A percentile compares a stretch with the other conserved stretches of the same genome.
Evolutionary conservation across 2,888 invertebrate species (phyloP).

Genomic region (Dastarcus helophoroides): DNA sequence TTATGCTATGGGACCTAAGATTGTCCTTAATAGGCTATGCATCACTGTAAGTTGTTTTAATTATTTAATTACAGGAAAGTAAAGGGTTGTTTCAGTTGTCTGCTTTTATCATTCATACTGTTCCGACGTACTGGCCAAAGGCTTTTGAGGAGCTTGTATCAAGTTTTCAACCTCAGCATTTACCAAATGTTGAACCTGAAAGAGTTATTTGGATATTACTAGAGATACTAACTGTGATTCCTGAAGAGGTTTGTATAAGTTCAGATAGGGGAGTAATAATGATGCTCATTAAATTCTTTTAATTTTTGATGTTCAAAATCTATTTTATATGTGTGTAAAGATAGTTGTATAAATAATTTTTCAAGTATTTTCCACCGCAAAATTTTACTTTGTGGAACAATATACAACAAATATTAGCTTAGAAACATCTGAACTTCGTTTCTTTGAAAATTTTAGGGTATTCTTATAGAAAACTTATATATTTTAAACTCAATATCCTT

Average conservation of each 20-base stretch:
- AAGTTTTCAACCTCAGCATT: slow-evolving; percentile 39
- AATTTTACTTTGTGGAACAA: too few relatives aligned
- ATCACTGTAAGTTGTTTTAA: slow-evolving; percentile 58
- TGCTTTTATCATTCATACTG: slow-evolving; percentile 64
- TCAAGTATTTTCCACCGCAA: slow-evolving; percentile 1
- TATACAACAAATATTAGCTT: too few relatives aligned
- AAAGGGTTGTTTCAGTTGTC: slow-evolving; percentile 75
- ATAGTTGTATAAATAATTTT: neutral
- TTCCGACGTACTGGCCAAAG: slow-evolving; percentile 45
- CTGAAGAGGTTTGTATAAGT: slow-evolving; percentile 61
- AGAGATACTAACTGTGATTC: slow-evolving; percentile 75
- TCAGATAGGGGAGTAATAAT: slow-evolving; percentile 1
- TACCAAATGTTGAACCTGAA: slow-evolving; percentile 48
- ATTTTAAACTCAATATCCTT: too few relatives aligned
- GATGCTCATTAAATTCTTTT: slow-evolving; percentile 1
- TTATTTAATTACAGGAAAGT: too few relatives aligned
- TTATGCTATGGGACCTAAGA: slow-evolving; percentile 71
- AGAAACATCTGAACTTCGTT: too few relatives aligned
- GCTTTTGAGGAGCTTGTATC: slow-evolving; percentile 65
- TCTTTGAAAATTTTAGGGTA: too few relatives aligned
- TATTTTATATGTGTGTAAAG: neutral
- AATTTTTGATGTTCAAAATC: too few relatives aligned
- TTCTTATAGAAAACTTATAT: too few relatives aligned
- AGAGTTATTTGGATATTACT: slow-evolving; percentile 58
- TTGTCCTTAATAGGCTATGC: slow-evolving; percentile 76